Base-by-base conservation (phyloP, 2,797 vertebrate species). In the Cyclopterus lumpus region DNA sequence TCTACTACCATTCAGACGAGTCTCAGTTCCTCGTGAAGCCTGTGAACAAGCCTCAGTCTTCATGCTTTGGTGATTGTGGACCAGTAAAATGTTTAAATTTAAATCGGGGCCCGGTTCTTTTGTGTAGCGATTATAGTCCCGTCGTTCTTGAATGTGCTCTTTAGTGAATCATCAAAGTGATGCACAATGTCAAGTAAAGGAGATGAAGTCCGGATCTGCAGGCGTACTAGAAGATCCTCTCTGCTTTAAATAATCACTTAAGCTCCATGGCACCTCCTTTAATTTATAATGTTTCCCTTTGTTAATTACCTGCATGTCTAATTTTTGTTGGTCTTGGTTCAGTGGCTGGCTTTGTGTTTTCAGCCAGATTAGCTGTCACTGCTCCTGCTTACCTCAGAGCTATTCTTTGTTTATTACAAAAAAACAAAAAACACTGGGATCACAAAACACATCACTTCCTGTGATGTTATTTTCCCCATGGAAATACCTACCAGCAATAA, bases 291-390 rank as follows among this genome's bases (percentile, higher is more conserved):
- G 67, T 74, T 49, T 49, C 36, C 44, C 4, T 6, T 1, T 78
- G 61, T 71, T 78, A 74, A 83, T 73, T 82, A 68, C 15, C 14
- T 16, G 15, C 70, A 61, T 5, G 40, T 28, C 73, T 75, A 20
- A 20, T 2, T 40, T 46, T n/a, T 38, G n/a, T 24, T 32, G 73
- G 61, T 24, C 51, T 53, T 6, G 8, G 30, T 46, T 71, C 55
- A 64, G 42, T 22, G 51, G 18, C 51, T 38, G 53, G 24, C 48
- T 11, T 3, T 4, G 9, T 24, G 10, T 51, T 24, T 51, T 24
- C 49, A 51, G n/a, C 9, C 48, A 51, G 48, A 12, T 22, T 24
- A 22, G 1, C 49, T 24, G 4, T 38, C 22, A 15, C 15, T 38
- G 14, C 3, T 63, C 26, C 28, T 22, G 46, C 36, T 60, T n/a